A percentile compares a stretch with the other conserved stretches of the same genome.
Conservation (phyloP, 92 coral and sea anemone species). For the Montipora capitata region DNA sequence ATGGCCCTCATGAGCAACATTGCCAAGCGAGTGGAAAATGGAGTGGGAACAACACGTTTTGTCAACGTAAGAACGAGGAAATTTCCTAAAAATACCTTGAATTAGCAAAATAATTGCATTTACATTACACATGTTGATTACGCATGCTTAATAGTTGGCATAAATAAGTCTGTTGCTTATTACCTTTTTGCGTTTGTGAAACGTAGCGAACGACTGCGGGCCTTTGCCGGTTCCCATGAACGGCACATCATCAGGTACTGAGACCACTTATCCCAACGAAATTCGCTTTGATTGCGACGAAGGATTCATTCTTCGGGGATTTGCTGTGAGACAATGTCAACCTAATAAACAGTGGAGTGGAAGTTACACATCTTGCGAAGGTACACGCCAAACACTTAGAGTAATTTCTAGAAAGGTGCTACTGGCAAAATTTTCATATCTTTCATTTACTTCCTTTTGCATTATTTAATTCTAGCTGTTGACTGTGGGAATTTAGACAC, state of each 20-base stretch:
- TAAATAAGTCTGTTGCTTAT: too few species aligned
- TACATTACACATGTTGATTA: not conserved
- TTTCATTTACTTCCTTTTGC: not conserved
- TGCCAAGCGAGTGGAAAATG: constrained; percentile 69
- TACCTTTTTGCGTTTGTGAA: too few species aligned
- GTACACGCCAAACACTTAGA: not conserved
- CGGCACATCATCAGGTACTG: constrained; percentile 30
- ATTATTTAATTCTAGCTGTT: constrained; percentile 45
- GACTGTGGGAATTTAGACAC: constrained; percentile 70
- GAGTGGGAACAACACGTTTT: constrained; percentile 34
- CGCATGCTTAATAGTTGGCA: too few species aligned
- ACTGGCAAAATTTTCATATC: too few species aligned
- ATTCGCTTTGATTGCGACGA: constrained; percentile 29
- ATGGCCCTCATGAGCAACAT: constrained; percentile 58
- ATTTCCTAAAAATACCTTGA: not conserved
- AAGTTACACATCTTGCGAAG: not conserved
- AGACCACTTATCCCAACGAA: constrained; percentile 29
- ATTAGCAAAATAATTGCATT: too few species aligned
- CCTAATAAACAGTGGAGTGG: constrained; percentile 56
- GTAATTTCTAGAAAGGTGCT: too few species aligned
- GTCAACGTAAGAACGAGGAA: not conserved
- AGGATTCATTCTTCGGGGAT: constrained; percentile 41
- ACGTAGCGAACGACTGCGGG: constrained; percentile 50
- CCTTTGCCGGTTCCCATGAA: not conserved
- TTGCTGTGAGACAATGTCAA: constrained; percentile 25